Evolutionary conservation across 1,140 invertebrate species (phyloP), one percentile per base, ranked within the genome.

Genomic region (Gryllus bimaculatus): DNA sequence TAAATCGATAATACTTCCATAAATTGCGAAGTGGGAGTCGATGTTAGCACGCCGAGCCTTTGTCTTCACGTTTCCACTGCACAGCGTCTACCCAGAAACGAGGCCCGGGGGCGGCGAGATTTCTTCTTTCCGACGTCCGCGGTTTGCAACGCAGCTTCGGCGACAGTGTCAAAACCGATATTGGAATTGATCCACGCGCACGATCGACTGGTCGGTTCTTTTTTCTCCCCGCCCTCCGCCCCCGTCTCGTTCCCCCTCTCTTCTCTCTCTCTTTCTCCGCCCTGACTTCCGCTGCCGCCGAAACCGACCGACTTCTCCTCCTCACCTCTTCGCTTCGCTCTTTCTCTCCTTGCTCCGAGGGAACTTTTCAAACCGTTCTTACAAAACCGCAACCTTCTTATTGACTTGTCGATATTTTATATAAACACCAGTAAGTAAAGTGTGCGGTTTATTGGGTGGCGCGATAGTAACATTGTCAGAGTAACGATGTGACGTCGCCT

Each of bases 361-460:
- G 54, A 39, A 66, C 54, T 66, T 66, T 66, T 66, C 54, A 66
- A 3, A 66, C 54, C 54, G 18, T 7, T 18, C 54, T 10, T 66
- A 66, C 54, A 66, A 15, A 66, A 66, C 54, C 54, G 54, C 54
- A 66, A 66, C 54, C 54, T 66, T 66, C 54, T 66, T 66, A 66
- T 66, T 66, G 54, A 66, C 54, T 66, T 66, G 54, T 66, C 54
- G 54, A 66, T 66, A 66, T 66, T 66, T 66, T 66, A 66, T 66
- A 66, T 66, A 66, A 66, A 66, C 7, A 66, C 10, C 10, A 18
- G 18, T 13, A 18, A 66, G 54, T 66, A 66, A 66, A 66, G 54
- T 3, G 54, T 7, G 1, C 10, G 54, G 54, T 66, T 66, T 66
- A 66, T 66, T 66, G 54, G 54, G 10, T 2, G 2, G 54, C 18